A percentile compares a stretch with the other conserved stretches of the same genome.
These are phyloP conservation scores for Mimas tiliae DNA, from an alignment of 2,888 invertebrate genomes.

Conservation along the genomic window DNA sequence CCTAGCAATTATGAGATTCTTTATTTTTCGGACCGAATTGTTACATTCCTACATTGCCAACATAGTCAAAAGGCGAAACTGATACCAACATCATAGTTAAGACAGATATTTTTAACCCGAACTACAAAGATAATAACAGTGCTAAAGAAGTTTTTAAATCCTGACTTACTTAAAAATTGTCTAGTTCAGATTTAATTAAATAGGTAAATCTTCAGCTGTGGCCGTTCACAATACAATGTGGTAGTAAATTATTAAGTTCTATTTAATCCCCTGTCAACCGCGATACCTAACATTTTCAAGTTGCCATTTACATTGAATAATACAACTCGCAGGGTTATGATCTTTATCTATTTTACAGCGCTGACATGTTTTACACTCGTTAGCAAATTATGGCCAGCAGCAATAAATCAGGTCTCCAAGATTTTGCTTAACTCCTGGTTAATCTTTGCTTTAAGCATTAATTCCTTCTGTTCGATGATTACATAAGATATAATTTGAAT, in stretches of 20 bases:
- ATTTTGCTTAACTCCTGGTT: neutral
- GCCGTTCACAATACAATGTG: constrained; percentile 68
- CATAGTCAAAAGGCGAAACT: neutral
- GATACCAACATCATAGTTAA: neutral
- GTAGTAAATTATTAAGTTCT: constrained; percentile 46
- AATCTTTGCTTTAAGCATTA: neutral
- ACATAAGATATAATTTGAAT: neutral
- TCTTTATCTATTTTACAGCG: constrained; percentile 66
- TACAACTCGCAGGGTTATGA: constrained; percentile 59
- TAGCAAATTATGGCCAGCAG: constrained; percentile 78
- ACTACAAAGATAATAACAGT: neutral
- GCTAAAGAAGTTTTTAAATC: neutral
- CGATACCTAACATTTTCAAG: constrained; percentile 47
- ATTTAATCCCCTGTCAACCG: constrained; percentile 59
- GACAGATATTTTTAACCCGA: neutral
- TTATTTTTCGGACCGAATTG: neutral
- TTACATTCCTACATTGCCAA: neutral
- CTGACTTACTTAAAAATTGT: neutral
- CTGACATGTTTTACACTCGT: constrained; percentile 73
- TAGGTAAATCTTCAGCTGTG: too few species aligned
- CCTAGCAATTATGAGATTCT: constrained; percentile 33
- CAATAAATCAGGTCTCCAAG: constrained; percentile 62
- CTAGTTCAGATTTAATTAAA: too few species aligned
- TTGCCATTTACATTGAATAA: constrained; percentile 77
- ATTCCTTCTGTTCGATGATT: neutral